Conservation (phyloP, 1,140 invertebrate genomes). For the Nomia melanderi region DNA sequence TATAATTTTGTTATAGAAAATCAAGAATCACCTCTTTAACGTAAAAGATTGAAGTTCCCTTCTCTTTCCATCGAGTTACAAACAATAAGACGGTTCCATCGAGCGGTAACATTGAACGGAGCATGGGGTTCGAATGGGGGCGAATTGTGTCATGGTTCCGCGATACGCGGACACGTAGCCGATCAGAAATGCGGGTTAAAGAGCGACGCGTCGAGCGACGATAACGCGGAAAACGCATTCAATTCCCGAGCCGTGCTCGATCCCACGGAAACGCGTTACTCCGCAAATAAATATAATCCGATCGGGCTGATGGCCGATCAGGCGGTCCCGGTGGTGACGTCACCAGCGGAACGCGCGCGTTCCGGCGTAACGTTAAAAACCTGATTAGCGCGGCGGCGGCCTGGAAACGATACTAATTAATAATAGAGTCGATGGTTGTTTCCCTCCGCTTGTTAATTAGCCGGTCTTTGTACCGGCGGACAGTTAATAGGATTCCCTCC, state of each 20-base stretch:
- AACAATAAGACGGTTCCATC: too few relatives aligned
- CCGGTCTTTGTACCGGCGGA: background rate
- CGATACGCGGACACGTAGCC: background rate
- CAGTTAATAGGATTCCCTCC: background rate
- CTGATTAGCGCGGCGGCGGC: background rate
- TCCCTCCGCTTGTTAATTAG: background rate
- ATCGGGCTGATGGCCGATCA: background rate
- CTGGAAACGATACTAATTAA: background rate
- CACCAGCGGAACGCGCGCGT: too few relatives aligned
- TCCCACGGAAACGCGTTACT: background rate
- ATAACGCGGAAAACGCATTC: background rate
- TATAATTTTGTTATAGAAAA: too few relatives aligned
- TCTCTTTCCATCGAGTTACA: too few relatives aligned
- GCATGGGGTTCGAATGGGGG: too few relatives aligned
- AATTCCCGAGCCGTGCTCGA: background rate
- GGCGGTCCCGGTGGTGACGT: background rate
- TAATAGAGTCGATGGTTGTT: background rate
- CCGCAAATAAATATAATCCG: background rate
- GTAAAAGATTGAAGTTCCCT: too few relatives aligned
- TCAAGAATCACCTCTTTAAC: too few relatives aligned
- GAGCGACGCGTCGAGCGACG: background rate
- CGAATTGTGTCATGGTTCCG: constrained; percentile 40
- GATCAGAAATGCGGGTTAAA: constrained; percentile 18
- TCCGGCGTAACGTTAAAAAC: background rate
- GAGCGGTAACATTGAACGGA: too few relatives aligned